phyloP scores from a whole-genome alignment of 2,113 vertebrate genomes.

The Agapornis roseicollis region DNA sequence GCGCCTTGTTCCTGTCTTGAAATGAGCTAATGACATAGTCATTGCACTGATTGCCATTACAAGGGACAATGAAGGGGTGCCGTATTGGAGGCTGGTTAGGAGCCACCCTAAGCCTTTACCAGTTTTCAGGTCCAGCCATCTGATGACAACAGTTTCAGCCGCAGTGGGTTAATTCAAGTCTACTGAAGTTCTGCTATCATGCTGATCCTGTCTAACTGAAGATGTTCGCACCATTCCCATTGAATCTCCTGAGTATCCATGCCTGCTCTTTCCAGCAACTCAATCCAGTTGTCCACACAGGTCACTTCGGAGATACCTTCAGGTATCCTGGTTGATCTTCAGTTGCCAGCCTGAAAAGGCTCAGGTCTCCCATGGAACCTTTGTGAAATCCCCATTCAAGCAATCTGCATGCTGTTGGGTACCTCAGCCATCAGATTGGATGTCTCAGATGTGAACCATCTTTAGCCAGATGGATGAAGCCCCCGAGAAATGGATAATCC shows the following conservation, averaged over 20 bases:
- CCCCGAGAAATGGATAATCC: background rate
- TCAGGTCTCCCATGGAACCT: background rate
- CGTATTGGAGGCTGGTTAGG: background rate
- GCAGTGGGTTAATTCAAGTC: background rate
- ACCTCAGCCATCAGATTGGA: background rate
- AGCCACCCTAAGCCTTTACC: background rate
- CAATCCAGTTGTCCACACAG: background rate
- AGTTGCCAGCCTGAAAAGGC: background rate
- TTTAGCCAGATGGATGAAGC: background rate
- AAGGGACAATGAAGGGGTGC: background rate
- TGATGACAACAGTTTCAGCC: background rate
- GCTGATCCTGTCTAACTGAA: background rate
- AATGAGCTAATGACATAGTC: background rate
- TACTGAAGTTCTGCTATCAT: background rate
- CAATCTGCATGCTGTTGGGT: rapidly evolving
- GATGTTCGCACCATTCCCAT: background rate
- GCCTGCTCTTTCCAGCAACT: background rate
- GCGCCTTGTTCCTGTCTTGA: background rate
- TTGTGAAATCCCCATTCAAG: background rate
- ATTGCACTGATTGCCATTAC: background rate
- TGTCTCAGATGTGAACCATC: background rate
- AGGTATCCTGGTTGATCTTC: background rate
- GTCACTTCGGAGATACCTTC: background rate
- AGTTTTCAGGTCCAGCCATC: background rate
- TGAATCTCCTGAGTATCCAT: background rate